Evolutionary conservation across 2,888 invertebrate species (phyloP), one percentile per base, ranked within the genome.

Genomic region (Theristus sp.): DNA sequence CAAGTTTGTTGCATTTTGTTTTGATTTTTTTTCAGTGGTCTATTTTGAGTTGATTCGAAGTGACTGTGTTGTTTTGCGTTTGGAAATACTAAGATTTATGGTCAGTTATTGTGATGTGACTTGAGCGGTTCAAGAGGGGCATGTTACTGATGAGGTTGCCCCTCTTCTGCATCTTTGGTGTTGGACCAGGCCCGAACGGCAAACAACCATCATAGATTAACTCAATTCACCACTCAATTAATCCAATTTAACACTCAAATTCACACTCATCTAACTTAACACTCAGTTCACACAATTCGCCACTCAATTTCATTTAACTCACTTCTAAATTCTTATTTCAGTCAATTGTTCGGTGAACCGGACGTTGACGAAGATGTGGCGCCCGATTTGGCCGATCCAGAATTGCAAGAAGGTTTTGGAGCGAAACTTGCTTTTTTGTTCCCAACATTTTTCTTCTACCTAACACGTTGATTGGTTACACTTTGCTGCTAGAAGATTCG

Each of bases 291-390:
- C 31, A 46, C 10, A 24, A 26, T 6, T 22, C 46, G 13, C 58
- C 31, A 46, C 46, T 58, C n/a, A n/a, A n/a, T n/a, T n/a, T n/a
- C n/a, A n/a, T n/a, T n/a, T n/a, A n/a, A n/a, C n/a, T n/a, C n/a
- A n/a, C n/a, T n/a, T n/a, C 20, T 38, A 38, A 38, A 38, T 38
- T 3, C 49, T 10, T 1, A 10, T 75, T 80, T 24, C 71, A 89
- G 87, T 77, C 96, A 98, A 77, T 79, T 99, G 24, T 99, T 94
- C 79, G 98, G 98, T 0, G 91, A 94, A 77, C 84, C 85, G 64
- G 93, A 93, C 75, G 87, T 90, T 0, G 94, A 96, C 77, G 85
- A 96, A 72, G 96, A 96, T 75, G 94, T 98, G 1, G 93, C 94
- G 20, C 98, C 98, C 0, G 96, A 98, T 72, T 84, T 89, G 0